A percentile compares a stretch with the other conserved stretches of the same genome.
Conservation (phyloP, 2,797 vertebrate genomes). For the Myiotriccus ornatus region DNA sequence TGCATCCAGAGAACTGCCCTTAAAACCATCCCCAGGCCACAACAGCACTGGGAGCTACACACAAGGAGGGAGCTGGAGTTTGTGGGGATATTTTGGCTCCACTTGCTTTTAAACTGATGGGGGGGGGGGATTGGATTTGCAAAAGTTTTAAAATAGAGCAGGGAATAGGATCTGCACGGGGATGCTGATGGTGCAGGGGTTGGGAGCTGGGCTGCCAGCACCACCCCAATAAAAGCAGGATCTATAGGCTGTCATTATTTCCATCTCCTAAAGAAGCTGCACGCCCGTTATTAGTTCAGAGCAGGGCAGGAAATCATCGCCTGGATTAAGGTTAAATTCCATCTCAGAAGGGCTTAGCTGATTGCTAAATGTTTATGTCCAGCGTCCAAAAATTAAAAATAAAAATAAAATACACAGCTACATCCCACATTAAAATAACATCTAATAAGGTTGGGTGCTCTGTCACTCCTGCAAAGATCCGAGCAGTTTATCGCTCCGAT, state of each 20-base stretch:
- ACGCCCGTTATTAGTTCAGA: slow-evolving; percentile 35
- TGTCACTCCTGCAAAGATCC: slow-evolving; percentile 28
- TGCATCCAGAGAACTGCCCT: neutral
- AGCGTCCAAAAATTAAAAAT: neutral
- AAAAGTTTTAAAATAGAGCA: neutral
- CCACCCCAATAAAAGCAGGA: slow-evolving; percentile 38
- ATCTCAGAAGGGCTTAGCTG: slow-evolving; percentile 58
- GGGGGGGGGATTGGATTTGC: neutral
- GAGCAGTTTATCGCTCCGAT: slow-evolving; percentile 34
- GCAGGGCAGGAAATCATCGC: slow-evolving; percentile 61
- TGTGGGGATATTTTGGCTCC: neutral
- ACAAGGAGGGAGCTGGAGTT: neutral
- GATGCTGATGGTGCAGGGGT: neutral
- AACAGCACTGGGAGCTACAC: neutral
- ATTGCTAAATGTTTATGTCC: neutral
- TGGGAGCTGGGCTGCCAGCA: neutral
- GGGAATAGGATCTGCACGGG: neutral
- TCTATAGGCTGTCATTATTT: slow-evolving; percentile 47
- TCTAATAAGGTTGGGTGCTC: slow-evolving; percentile 24
- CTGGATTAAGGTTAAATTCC: slow-evolving; percentile 69
- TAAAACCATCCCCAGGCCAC: neutral
- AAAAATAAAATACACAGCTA: too few relatives aligned
- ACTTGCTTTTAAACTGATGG: neutral
- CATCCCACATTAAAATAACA: neutral
- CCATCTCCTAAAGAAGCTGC: slow-evolving; percentile 62